Evolutionary conservation across 2,797 vertebrate species (phyloP).

Genomic region (Sardinella longiceps): DNA sequence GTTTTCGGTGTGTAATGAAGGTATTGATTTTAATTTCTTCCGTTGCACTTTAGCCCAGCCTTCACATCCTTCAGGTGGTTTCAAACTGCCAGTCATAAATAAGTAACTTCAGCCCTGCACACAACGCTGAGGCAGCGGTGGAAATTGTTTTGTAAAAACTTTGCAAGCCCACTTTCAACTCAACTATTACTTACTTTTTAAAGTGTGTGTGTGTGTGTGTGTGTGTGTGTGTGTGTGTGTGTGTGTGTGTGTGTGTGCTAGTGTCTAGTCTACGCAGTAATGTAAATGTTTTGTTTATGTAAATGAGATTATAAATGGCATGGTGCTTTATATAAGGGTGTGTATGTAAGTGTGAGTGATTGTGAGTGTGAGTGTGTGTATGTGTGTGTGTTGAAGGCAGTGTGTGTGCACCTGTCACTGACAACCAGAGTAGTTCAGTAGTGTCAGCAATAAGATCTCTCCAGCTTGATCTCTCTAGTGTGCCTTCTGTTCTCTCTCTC

Average conservation of each 20-base stretch:
- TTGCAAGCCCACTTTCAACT: background rate
- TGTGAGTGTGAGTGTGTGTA: background rate
- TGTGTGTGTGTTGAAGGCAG: background rate
- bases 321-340: background rate
- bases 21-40: conserved; percentile 87
- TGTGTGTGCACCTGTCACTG: background rate
- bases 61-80: conserved; percentile 66
- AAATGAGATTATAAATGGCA: too few relatives aligned
- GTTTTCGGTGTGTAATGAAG: conserved; percentile 81
- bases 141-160: background rate
- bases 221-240: background rate
- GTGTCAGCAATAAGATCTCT: background rate
- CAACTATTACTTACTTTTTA: background rate
- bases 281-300: too few relatives aligned
- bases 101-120: conserved; percentile 60
- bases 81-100: conserved; percentile 69
- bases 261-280: too few relatives aligned
- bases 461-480: conserved; percentile 17
- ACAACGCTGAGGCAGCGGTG: conserved; percentile 13
- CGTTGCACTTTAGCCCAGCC: conserved; percentile 63
- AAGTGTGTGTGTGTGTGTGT: background rate
- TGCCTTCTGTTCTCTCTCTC: conserved; percentile 32
- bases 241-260: background rate
- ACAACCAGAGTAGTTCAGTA: background rate
- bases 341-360: background rate